Evolutionary conservation across 2,888 invertebrate genomes (phyloP).

Genomic region (Cryptus armator): DNA sequence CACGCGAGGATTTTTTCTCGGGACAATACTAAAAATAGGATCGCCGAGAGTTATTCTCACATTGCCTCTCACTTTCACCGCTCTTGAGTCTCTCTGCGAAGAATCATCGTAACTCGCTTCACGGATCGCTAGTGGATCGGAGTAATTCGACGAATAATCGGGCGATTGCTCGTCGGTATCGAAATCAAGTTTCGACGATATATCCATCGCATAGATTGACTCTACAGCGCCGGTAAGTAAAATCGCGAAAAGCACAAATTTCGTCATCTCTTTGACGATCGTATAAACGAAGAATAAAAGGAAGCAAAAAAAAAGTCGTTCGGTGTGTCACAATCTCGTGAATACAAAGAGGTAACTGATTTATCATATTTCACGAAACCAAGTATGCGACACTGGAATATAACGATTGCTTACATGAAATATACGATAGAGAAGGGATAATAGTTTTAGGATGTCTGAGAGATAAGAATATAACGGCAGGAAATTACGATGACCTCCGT

Average conservation of each 20-base stretch:
- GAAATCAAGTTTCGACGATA: constrained; percentile 76
- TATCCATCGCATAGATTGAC: constrained; percentile 39
- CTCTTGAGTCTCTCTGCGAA: constrained; percentile 12
- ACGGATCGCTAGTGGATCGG: constrained; percentile 47
- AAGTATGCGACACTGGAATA: constrained; percentile 32
- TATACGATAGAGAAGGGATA: constrained; percentile 66
- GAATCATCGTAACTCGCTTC: constrained; percentile 33
- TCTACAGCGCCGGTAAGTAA: constrained; percentile 35
- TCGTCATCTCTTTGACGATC: constrained; percentile 36
- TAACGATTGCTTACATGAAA: constrained; percentile 2
- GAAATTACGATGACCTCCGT: constrained; percentile 75
- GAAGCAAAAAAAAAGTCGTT: constrained; percentile 13
- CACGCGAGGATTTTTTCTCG: constrained; percentile 45
- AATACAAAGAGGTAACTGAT: constrained; percentile 58
- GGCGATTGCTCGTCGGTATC: constrained; percentile 64
- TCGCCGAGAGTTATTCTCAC: background rate
- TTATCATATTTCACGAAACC: constrained; percentile 50
- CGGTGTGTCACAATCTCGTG: constrained; percentile 40
- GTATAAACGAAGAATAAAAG: background rate
- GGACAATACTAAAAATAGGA: constrained; percentile 16
- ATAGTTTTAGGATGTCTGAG: constrained; percentile 72
- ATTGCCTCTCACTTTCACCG: background rate
- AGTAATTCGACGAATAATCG: constrained; percentile 20
- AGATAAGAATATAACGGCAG: constrained; percentile 69
- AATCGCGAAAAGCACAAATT: constrained; percentile 26